phyloP scores from a whole-genome alignment of 2,888 invertebrate genomes.

The Melieria crassipennis region DNA sequence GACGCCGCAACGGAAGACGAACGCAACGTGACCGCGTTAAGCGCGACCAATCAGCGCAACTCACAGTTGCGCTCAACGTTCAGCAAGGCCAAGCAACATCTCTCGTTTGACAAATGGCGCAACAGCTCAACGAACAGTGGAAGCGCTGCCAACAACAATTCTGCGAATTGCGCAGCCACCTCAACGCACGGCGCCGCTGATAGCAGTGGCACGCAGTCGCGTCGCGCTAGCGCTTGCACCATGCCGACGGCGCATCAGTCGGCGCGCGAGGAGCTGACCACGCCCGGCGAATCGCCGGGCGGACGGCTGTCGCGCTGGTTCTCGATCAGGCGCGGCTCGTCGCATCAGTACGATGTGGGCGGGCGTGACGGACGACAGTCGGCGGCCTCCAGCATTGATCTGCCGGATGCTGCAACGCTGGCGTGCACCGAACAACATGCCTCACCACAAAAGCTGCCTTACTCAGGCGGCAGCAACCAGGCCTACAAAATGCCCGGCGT shows the following conservation, averaged over 20 bases:
- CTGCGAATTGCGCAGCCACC: constrained; percentile 40
- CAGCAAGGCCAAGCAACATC: constrained; percentile 83
- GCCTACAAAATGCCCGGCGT: constrained; percentile 79
- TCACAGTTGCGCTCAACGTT: constrained; percentile 83
- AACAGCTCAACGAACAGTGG: constrained; percentile 66
- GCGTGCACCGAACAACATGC: constrained; percentile 45
- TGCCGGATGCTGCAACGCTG: constrained; percentile 52
- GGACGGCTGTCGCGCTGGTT: constrained; percentile 88
- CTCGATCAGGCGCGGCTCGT: constrained; percentile 83
- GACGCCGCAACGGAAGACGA: constrained; percentile 67
- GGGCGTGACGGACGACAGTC: constrained; percentile 65
- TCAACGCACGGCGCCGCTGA: constrained; percentile 38
- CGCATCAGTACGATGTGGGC: constrained; percentile 83
- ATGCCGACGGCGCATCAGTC: constrained; percentile 52
- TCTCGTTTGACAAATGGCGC: constrained; percentile 80
- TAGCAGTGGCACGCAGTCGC: constrained; percentile 50
- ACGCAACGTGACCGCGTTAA: constrained; percentile 59
- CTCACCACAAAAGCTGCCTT: constrained; percentile 55
- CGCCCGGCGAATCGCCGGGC: constrained; percentile 75
- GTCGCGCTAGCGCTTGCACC: constrained; percentile 54
- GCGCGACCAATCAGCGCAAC: constrained; percentile 70
- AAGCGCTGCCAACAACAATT: constrained; percentile 55
- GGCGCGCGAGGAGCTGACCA: constrained; percentile 60
- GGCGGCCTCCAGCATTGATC: constrained; percentile 58
- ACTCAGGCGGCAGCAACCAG: constrained; percentile 41